Evolutionary conservation across 2,113 vertebrate genomes (phyloP).

Genomic region (Phalacrocorax aristotelis): DNA sequence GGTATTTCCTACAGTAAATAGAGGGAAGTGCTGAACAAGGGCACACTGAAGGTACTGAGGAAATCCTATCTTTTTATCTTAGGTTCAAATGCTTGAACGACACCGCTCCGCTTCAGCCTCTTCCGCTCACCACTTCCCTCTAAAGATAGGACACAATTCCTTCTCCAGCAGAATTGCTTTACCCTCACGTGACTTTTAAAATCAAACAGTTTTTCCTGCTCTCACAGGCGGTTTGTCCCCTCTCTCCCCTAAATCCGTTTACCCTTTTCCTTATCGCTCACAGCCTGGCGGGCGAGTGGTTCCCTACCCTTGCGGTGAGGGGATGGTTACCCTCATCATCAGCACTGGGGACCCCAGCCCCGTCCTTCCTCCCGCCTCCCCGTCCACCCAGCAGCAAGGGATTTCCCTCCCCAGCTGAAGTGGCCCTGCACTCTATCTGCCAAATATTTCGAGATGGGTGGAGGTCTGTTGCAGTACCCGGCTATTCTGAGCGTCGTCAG

Average conservation of each 20-base stretch:
- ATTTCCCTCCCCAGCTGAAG: background rate
- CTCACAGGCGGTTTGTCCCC: background rate
- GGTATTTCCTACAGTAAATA: conserved; percentile 67
- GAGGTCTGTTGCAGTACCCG: rapidly evolving
- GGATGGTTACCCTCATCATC: rapidly evolving
- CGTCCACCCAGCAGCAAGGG: background rate
- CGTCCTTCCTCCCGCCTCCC: rapidly evolving
- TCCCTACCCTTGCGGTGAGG: rapidly evolving
- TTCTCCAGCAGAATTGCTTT: background rate
- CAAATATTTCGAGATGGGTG: background rate
- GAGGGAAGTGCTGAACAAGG: conserved; percentile 18
- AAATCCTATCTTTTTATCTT: conserved; percentile 41
- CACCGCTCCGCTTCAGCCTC: background rate
- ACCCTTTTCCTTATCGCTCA: background rate
- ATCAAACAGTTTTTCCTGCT: background rate
- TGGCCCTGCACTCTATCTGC: background rate
- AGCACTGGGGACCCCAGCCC: background rate
- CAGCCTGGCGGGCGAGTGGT: rapidly evolving
- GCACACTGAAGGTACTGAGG: conserved; percentile 16
- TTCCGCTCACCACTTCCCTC: background rate
- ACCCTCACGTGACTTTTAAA: background rate
- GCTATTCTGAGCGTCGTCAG: background rate
- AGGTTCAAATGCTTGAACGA: background rate
- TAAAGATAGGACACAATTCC: conserved; percentile 5
- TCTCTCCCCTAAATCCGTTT: background rate